These are phyloP conservation scores for Drosophila sproati DNA, from an alignment of 1,140 invertebrate genomes.

Conservation along the genomic window DNA sequence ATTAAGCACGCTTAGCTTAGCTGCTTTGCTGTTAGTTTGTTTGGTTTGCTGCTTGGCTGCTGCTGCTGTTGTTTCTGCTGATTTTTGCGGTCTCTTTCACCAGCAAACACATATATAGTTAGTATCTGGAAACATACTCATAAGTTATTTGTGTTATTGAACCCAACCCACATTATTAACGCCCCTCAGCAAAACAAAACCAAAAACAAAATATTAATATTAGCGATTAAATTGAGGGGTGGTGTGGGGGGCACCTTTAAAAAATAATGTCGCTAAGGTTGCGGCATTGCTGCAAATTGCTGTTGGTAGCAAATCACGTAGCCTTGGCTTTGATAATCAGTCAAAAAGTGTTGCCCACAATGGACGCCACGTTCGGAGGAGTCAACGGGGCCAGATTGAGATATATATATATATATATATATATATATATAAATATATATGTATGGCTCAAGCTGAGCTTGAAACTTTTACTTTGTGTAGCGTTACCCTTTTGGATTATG, in stretches of 20 bases:
- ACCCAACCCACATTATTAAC: slow-evolving; percentile 46
- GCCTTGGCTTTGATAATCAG: slow-evolving; percentile 4
- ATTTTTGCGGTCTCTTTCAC: slow-evolving; percentile 41
- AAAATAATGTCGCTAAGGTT: slow-evolving; percentile 61
- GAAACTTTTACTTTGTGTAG: slow-evolving; percentile 50
- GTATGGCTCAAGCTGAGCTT: slow-evolving; percentile 7
- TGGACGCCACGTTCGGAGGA: slow-evolving; percentile 30
- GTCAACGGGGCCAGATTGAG: slow-evolving; percentile 34
- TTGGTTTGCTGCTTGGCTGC: slow-evolving; percentile 37
- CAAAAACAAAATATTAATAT: slow-evolving; percentile 27
- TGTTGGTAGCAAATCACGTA: slow-evolving; percentile 70
- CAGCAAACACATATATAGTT: background rate
- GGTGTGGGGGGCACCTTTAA: slow-evolving; percentile 20
- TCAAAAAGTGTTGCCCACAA: slow-evolving; percentile 54
- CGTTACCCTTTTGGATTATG: background rate
- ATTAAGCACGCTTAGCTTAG: slow-evolving; percentile 50
- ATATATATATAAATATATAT: background rate
- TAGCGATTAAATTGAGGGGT: slow-evolving; percentile 39
- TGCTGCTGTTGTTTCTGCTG: slow-evolving; percentile 24
- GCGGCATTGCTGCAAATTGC: slow-evolving; percentile 32
- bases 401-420: background rate
- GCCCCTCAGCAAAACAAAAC: slow-evolving; percentile 13
- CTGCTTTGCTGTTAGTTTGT: slow-evolving; percentile 17
- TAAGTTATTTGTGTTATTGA: slow-evolving; percentile 45
- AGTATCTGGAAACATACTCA: slow-evolving; percentile 8